Base-by-base conservation (phyloP, 2,888 invertebrate species). In the Phengaris arion region DNA sequence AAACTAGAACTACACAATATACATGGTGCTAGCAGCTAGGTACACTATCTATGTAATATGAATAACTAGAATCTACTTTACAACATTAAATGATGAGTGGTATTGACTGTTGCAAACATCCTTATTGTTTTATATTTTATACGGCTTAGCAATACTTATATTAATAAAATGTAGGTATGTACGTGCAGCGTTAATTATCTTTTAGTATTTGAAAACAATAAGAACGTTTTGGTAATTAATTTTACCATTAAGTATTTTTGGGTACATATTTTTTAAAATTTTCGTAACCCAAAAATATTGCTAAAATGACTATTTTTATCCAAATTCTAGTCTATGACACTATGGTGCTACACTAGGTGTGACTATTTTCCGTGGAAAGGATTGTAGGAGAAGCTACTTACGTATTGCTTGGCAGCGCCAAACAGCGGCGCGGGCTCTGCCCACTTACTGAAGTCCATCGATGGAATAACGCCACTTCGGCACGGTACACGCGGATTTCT, bases 401-500 rank as follows among this genome's bases (percentile, higher is more conserved):
- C 96, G 86, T 95, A 96, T 91, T 95, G 94, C 80, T 95, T 94
- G 70, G 91, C 89, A 15, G 86, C 78, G 55, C 88, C 88, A 70
- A 83, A 86, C 85, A 89, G 91, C 0, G 92, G 90, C 76, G 94
- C 88, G 64, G 95, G 94, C 85, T 98, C 98, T 22, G 97, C 97
- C 98, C 98, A 98, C 90, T 98, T 98, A 80, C 95, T 95, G 83
- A 98, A 95, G 90, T 98, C 98, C 84, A 98, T 97, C 77, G 96
- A 95, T 13, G 98, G 98, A 78, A 98, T 95, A 74, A 98, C 95
- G 79, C 98, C 98, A 83, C 97, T 97, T 88, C 96, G 95, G 90
- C 98, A 98, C 9, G 98, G 97, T 79, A 98, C 98, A 82, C 98
- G 95, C n/a, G 98, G 98, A 90, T 98, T 98, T 82, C 98, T 98